Evolutionary conservation across 2,113 vertebrate species (phyloP), one percentile per base, ranked within the genome.

Genomic region (Pteruthius melanotis): DNA sequence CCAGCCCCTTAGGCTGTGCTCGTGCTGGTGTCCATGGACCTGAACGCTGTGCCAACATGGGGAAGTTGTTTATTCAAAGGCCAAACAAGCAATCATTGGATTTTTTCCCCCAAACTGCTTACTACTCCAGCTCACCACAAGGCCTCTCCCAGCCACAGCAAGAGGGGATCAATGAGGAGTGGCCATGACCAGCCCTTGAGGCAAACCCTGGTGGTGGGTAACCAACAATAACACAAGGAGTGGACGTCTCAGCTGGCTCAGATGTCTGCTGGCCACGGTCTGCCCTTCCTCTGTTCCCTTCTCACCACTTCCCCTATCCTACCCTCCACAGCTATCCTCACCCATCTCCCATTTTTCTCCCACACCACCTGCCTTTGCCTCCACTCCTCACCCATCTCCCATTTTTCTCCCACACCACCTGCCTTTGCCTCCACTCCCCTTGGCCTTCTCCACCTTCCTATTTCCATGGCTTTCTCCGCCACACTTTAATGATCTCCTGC

Each of bases 11-110:
- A 56, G 9, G 15, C 30, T 42, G 17, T 42, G 65, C n/a, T 50
- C 6, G 7, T 10, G 56, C 42, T 60, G 18, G 13, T 17, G 42
- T 54, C 61, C 9, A 2, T 2, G 9, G 52, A 45, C 28, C 31
- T 52, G 63, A 68, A 39, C 0, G 0, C 33, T 52, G 44, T 5
- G 6, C 27, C 9, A 13, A 0, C 27, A 31, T 1, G 10, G 19
- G 39, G 20, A 80, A 42, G 5, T 40, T 53, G 33, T 44, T 26
- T 59, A 45, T 26, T 37, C 19, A 22, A 64, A 86, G 27, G 17
- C 26, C 59, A 89, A 40, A 9, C 37, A 65, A 65, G 42, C 17
- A 72, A 37, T 23, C 8, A 12, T 3, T 14, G 45, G 40, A 26
- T 33, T 69, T 70, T 70, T 23, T 4, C 17, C 28, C 18, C 19